These are phyloP conservation scores for Gymnothorax reevesii DNA, from an alignment of 2,797 vertebrate genomes.

Conservation along the genomic window DNA sequence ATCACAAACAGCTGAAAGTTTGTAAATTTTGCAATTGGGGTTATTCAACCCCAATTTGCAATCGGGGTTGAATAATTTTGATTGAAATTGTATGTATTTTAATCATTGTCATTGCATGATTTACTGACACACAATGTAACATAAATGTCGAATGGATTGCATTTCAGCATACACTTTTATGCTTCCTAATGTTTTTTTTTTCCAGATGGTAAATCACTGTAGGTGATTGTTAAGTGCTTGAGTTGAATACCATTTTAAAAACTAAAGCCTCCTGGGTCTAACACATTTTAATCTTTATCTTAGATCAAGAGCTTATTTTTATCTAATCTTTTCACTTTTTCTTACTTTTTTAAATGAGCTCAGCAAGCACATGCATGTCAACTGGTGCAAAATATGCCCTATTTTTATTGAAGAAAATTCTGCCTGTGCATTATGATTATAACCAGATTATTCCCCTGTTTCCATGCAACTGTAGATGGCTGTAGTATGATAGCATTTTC, in stretches of 20 bases:
- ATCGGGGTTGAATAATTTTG: too few species aligned
- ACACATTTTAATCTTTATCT: conserved; percentile 30
- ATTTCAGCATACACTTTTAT: neutral
- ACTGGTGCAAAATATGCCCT: neutral
- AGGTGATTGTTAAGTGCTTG: conserved; percentile 2
- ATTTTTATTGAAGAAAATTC: neutral
- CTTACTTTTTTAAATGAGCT: conserved; percentile 20
- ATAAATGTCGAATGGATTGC: neutral
- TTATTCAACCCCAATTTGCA: too few species aligned
- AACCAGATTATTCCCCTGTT: neutral
- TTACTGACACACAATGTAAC: neutral
- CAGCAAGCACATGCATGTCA: neutral
- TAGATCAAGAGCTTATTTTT: conserved; percentile 23
- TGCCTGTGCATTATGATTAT: neutral
- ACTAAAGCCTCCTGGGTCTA: neutral
- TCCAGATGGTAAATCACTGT: conserved; percentile 23
- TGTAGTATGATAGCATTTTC: neutral
- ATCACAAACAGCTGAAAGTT: too few species aligned
- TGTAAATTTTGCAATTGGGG: too few species aligned
- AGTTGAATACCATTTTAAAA: conserved; percentile 18
- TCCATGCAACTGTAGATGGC: neutral
- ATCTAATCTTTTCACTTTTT: conserved; percentile 23
- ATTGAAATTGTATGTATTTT: conserved; percentile 10
- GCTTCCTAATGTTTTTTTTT: conserved; percentile 8
- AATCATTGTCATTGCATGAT: neutral